phyloP scores from a whole-genome alignment of 2,888 invertebrate species.

The Amphipoea oculea region DNA sequence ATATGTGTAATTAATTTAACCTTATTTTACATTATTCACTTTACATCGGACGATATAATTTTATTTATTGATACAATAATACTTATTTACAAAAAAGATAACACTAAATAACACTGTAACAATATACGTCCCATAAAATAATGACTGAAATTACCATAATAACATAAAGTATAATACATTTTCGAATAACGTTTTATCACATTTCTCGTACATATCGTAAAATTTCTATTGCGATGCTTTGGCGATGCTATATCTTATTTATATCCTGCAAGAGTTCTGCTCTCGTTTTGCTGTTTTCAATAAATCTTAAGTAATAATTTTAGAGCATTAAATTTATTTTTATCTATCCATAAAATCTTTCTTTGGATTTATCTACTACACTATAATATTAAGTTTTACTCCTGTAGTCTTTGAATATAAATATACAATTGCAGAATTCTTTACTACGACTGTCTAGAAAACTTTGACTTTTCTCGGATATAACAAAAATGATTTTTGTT shows the following conservation, averaged over 20 bases:
- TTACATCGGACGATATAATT: constrained; percentile 64
- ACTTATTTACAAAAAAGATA: constrained; percentile 77
- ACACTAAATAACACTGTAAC: constrained; percentile 81
- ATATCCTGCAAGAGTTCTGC: constrained; percentile 62
- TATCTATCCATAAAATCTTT: constrained; percentile 54
- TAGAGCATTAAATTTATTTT: constrained; percentile 49
- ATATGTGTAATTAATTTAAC: constrained; percentile 57
- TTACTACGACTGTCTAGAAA: constrained; percentile 34
- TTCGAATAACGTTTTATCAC: constrained; percentile 77
- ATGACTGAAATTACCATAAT: constrained; percentile 82
- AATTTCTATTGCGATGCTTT: constrained; percentile 73
- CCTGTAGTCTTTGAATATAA: constrained; percentile 45
- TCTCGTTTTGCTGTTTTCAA: constrained; percentile 52
- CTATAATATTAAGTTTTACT: constrained; percentile 51
- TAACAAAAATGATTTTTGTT: neutral
- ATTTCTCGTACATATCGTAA: constrained; percentile 75
- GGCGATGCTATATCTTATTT: constrained; percentile 68
- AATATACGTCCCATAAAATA: constrained; percentile 78
- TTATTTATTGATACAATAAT: constrained; percentile 69
- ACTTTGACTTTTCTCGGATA: neutral
- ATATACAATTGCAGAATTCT: constrained; percentile 22
- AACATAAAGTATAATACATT: constrained; percentile 71
- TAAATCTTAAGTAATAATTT: constrained; percentile 60
- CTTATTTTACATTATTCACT: constrained; percentile 57
- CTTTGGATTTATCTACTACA: constrained; percentile 62